Base-by-base conservation (phyloP, 2,888 invertebrate species). In the Cataglyphis albicans region DNA sequence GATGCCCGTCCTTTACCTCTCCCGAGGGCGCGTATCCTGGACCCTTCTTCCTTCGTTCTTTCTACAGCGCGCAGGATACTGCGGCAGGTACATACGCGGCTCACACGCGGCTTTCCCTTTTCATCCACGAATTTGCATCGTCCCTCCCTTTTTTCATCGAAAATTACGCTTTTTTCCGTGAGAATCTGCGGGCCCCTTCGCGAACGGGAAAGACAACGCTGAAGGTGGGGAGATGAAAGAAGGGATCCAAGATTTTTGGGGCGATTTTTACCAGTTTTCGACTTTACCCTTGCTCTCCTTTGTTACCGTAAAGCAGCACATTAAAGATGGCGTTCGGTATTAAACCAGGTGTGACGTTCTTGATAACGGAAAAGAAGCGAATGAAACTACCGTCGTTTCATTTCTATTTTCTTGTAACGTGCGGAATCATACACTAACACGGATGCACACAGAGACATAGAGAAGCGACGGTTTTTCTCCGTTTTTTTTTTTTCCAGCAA, bases 81-180 rank as follows among this genome's bases (percentile, higher is more conserved):
- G 67, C 73, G 75, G 87, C 90, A 89, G 90, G 90, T 88, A 90
- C 89, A 80, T 57, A 18, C 29, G 68, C 72, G 32, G 41, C 74
- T 32, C 80, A 72, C 75, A 76, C 70, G 74, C 38, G 44, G 41
- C 73, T 84, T 83, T 83, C 86, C 89, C 87, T 87, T 86, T 87
- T 89, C 75, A 76, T 55, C 86, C 84, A 80, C 3, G 84, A 93
- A 93, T 93, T 94, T 93, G 93, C 93, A 92, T 93, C 91, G 84
- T 82, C 84, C 83, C 84, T 87, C 83, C 87, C 87, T 87, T 85
- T 87, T 89, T 89, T 86, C 84, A 68, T 52, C 82, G 67, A 81
- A 89, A 90, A 90, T 90, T 85, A 88, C 83, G 67, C 74, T 84
- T 84, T 88, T 89, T 88, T 87, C 83, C 85, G 89, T 90, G 91